Conservation (phyloP, 2,888 invertebrate species). For the Tiphia femorata region DNA sequence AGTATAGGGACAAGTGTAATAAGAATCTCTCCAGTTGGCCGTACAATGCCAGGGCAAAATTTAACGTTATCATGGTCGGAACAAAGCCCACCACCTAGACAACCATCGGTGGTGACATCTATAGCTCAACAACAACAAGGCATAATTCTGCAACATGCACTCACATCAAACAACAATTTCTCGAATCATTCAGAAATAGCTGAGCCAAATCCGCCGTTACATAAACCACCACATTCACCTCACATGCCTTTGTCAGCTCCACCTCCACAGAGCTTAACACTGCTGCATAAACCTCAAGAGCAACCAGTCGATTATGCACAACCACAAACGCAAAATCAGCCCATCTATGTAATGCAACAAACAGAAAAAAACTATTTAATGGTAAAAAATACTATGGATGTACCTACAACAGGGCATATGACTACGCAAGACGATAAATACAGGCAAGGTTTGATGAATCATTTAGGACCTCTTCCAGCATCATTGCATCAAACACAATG, state of each 20-base stretch:
- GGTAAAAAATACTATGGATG: constrained; percentile 71
- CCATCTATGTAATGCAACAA: constrained; percentile 63
- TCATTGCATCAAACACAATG: constrained; percentile 57
- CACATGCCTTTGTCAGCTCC: constrained; percentile 53
- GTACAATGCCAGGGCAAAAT: constrained; percentile 55
- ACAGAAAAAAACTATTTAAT: constrained; percentile 76
- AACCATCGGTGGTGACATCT: constrained; percentile 65
- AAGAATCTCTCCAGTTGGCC: constrained; percentile 80
- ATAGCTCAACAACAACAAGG: constrained; percentile 63
- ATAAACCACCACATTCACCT: constrained; percentile 59
- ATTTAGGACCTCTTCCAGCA: constrained; percentile 53
- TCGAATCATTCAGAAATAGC: constrained; percentile 55
- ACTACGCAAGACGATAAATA: constrained; percentile 68
- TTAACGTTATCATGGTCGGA: constrained; percentile 59
- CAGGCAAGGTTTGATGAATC: constrained; percentile 58
- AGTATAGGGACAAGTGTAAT: constrained; percentile 81
- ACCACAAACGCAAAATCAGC: constrained; percentile 47
- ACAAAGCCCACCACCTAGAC: constrained; percentile 61
- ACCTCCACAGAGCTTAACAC: constrained; percentile 56
- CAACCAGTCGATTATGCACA: constrained; percentile 63
- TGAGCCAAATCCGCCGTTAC: constrained; percentile 53
- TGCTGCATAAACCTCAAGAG: constrained; percentile 58
- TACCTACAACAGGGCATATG: constrained; percentile 67
- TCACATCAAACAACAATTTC: constrained; percentile 66
- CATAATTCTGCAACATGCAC: constrained; percentile 69